These are phyloP conservation scores for Patella depressa DNA, from an alignment of 2,888 invertebrate species.

Conservation along the genomic window DNA sequence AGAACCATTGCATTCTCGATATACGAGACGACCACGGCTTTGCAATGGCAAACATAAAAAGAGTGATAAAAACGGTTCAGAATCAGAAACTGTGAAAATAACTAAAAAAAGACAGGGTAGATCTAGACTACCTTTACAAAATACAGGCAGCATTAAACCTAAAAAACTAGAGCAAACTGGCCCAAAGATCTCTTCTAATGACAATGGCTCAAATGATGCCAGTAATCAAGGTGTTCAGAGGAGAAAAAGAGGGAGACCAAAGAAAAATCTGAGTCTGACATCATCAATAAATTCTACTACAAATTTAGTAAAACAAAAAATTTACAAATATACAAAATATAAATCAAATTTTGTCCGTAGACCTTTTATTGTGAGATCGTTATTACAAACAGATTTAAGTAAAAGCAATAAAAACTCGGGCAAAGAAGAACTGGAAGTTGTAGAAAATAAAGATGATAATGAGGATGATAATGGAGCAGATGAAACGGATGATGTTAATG, in stretches of 20 bases:
- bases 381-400: background rate
- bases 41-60: no score
- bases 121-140: no score
- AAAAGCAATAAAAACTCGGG: background rate
- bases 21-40: no score
- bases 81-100: no score
- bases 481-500: background rate
- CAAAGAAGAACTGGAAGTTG: background rate
- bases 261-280: background rate
- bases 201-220: no score
- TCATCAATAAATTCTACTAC: background rate
- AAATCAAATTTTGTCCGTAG: constrained; percentile 3
- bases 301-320: constrained; percentile 1
- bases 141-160: no score
- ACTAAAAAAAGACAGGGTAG: no score
- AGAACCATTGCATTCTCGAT: no score
- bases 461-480: background rate
- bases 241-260: background rate
- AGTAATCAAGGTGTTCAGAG: background rate
- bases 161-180: no score
- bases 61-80: no score
- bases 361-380: background rate
- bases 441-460: background rate
- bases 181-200: no score
- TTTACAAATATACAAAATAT: constrained; percentile 7